Evolutionary conservation across 2,888 invertebrate genomes (phyloP).

Genomic region (Drosophila mulleri): DNA sequence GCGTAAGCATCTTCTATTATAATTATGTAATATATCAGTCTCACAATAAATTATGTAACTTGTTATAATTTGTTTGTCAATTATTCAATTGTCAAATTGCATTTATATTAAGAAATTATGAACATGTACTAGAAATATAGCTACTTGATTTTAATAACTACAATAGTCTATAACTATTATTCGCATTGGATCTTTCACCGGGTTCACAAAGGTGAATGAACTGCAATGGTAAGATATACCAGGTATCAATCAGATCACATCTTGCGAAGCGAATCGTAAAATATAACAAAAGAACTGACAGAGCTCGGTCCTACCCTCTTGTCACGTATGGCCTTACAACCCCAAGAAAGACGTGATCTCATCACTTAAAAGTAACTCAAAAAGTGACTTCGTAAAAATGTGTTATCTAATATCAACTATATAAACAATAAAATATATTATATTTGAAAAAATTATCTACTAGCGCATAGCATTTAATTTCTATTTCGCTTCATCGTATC

Average conservation of each 20-base stretch:
- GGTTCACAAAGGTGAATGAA: slow-evolving; percentile 59
- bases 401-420: neutral
- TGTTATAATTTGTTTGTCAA: neutral
- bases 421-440: slow-evolving; percentile 5
- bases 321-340: slow-evolving; percentile 39
- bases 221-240: slow-evolving; percentile 36
- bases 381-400: neutral
- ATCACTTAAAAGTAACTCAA: neutral
- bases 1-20: no score
- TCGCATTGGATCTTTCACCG: no score
- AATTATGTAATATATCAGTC: no score
- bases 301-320: slow-evolving; percentile 23
- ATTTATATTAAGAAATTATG: neutral
- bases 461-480: neutral
- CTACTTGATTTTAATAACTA: no score
- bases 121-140: no score
- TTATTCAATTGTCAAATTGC: neutral
- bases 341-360: neutral
- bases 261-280: slow-evolving; percentile 9
- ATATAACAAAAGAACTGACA: slow-evolving; percentile 7
- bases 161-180: no score
- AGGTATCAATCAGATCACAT: slow-evolving; percentile 55
- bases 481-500: slow-evolving; percentile 12
- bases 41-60: neutral
- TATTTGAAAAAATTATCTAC: neutral